A percentile compares a stretch with the other conserved stretches of the same genome.
Evolutionary conservation across 2,888 invertebrate species (phyloP).

Genomic region (Cylloceria caligata): DNA sequence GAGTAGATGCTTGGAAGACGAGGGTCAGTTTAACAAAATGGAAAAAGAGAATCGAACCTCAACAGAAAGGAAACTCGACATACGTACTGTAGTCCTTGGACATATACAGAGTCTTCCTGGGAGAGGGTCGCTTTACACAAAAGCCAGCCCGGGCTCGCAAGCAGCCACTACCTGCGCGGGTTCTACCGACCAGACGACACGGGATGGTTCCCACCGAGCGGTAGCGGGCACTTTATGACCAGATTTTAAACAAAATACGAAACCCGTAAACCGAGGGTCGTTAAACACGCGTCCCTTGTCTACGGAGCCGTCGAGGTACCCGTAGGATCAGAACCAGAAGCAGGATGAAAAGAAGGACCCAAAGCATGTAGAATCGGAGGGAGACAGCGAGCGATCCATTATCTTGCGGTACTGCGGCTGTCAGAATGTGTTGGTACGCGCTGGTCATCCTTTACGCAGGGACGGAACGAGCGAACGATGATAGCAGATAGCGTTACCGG

Average conservation of each 20-base stretch:
- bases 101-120: not conserved
- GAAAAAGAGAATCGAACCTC: slow-evolving; percentile 16
- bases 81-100: slow-evolving; percentile 6
- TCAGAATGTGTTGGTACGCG: slow-evolving; percentile 43
- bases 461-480: slow-evolving; percentile 74
- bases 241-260: slow-evolving; percentile 81
- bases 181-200: slow-evolving; percentile 39
- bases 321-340: slow-evolving; percentile 4
- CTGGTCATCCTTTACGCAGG: slow-evolving; percentile 75
- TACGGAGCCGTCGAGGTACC: slow-evolving; percentile 13
- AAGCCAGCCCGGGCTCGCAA: too few species aligned
- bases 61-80: slow-evolving; percentile 22
- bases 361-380: slow-evolving; percentile 23
- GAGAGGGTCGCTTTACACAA: slow-evolving; percentile 46
- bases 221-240: slow-evolving; percentile 73
- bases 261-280: slow-evolving; percentile 78
- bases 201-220: slow-evolving; percentile 30
- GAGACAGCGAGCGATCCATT: slow-evolving; percentile 13
- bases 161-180: slow-evolving; percentile 20
- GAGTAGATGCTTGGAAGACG: not conserved
- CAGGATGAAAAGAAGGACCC: slow-evolving; percentile 23
- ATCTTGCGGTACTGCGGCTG: slow-evolving; percentile 5
- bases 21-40: slow-evolving; percentile 35
- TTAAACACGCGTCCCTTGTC: slow-evolving; percentile 74
- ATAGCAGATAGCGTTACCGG: slow-evolving; percentile 69